Base-by-base conservation (phyloP, 2,888 invertebrate genomes). In the Brachyopa scutellaris region DNA sequence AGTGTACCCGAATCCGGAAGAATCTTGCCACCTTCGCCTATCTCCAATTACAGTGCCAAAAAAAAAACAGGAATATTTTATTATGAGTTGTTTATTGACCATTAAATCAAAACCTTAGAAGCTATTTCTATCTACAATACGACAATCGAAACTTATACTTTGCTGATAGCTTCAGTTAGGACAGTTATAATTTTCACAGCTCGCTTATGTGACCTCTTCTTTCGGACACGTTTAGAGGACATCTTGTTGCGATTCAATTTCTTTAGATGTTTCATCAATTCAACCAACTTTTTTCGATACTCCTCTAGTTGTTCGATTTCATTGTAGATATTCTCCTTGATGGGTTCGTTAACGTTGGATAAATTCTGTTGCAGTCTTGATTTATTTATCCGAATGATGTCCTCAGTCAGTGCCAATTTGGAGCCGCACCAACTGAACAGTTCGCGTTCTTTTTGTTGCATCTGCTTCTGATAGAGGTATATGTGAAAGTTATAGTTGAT, bases 381-480 rank as follows among this genome's bases (percentile, higher is more conserved):
- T 9, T 42, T 62, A 17, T 73, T 79, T 13, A 61, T 61, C 2
- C 61, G 66, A 31, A 88, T 85, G 29, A 88, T 73, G 64, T 88
- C 85, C 47, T 88, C 88, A 42, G 88, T 88, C 2, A 88, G 85
- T 1, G 85, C 47, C 26, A 88, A 45, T 67, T 88, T 88, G 3
- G 86, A 77, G 0, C 84, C 70, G 23, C 86, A 87, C 88, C 87
- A 88, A 57, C 85, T 87, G 9, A 87, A 69, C 7, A 85, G 8
- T 2, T 87, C 85, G 2, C 86, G 83, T 0, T 85, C 61, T 47
- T 86, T 88, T 1, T 36, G 55, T 0, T 76, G 53, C 11, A 88
- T 80, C 45, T 86, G 80, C 64, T 88, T 86, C 13, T 86, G 85
- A 64, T 88, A 88, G 1, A 76, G 72, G 23, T 85, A 88, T n/a